Evolutionary conservation across 2,113 vertebrate species (phyloP).

Genomic region (Lasiurus borealis): DNA sequence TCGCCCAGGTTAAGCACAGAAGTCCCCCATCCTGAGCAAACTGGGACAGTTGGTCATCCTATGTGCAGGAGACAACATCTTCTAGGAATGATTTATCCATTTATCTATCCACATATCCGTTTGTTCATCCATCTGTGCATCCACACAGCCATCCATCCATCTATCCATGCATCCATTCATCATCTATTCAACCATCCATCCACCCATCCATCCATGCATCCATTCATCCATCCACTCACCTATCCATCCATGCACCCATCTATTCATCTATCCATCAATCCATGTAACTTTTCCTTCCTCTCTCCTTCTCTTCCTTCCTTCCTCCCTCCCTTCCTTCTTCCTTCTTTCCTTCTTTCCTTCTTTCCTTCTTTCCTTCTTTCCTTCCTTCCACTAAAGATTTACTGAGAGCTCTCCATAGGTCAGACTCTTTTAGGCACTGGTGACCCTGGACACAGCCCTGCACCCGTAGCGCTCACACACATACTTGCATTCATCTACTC

Average conservation of each 20-base stretch:
- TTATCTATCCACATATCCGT: background rate
- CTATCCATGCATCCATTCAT: background rate
- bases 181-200: background rate
- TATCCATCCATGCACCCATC: no score
- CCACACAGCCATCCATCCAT: background rate
- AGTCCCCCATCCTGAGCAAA: background rate
- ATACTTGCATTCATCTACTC: background rate
- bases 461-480: background rate
- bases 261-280: no score
- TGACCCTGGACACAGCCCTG: background rate
- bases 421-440: background rate
- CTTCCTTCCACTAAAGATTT: background rate
- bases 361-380: no score
- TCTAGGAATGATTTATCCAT: background rate
- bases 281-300: no score
- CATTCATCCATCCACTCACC: no score
- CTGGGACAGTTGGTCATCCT: background rate
- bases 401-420: background rate
- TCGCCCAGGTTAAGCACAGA: background rate
- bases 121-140: background rate
- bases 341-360: no score
- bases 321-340: no score
- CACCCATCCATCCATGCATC: background rate
- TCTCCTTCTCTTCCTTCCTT: background rate
- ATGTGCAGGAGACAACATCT: background rate